A percentile compares a stretch with the other conserved stretches of the same genome.
Evolutionary conservation across 2,113 vertebrate species (phyloP).

Genomic region (Puntigrus tetrazona): DNA sequence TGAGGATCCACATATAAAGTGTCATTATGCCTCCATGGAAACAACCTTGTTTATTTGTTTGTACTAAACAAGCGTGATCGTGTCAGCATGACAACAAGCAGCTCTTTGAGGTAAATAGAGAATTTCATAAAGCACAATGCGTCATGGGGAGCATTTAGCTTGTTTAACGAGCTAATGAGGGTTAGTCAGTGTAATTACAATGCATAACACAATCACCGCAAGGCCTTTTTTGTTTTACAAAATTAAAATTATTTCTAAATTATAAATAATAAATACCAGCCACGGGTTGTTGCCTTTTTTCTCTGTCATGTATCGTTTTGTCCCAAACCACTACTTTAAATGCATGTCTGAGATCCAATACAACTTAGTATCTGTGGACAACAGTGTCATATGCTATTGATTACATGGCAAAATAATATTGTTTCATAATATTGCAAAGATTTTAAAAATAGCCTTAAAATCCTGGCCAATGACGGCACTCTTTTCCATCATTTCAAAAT

Average conservation of each 20-base stretch:
- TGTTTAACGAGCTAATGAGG: constrained; percentile 50
- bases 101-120: constrained; percentile 36
- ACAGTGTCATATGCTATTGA: not conserved
- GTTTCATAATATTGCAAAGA: not conserved
- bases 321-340: constrained; percentile 54
- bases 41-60: constrained; percentile 33
- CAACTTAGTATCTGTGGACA: not conserved
- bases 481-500: not conserved
- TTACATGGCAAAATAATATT: not conserved
- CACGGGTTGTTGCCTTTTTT: not conserved
- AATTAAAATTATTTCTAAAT: constrained; percentile 39
- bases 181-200: constrained; percentile 49
- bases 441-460: not conserved
- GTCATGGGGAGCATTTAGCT: constrained; percentile 44
- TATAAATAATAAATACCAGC: constrained; percentile 49
- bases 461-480: not conserved
- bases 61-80: constrained; percentile 54
- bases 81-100: constrained; percentile 48
- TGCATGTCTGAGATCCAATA: constrained; percentile 30
- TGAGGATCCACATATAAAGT: not conserved
- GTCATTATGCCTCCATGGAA: constrained; percentile 43
- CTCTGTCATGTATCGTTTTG: constrained; percentile 50
- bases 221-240: constrained; percentile 34
- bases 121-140: constrained; percentile 24
- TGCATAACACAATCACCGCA: constrained; percentile 41